Percentiles rank a stretch among this genome's conserved stretches.
phyloP scores from a whole-genome alignment of 2,797 vertebrate genomes.

The Xenopus petersii region DNA sequence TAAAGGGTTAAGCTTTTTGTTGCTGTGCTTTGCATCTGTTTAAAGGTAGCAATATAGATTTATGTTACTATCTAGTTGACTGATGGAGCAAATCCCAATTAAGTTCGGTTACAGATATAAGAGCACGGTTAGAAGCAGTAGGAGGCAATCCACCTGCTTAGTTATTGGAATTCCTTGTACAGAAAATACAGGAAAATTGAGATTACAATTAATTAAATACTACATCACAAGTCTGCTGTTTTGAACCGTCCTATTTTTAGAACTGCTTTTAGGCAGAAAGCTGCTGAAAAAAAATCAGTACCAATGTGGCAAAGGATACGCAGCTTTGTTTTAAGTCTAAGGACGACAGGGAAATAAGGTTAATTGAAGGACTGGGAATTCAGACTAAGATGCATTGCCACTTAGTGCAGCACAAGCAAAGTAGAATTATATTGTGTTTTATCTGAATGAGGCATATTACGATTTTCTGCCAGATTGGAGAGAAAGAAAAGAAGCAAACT shows the following conservation, averaged over 20 bases:
- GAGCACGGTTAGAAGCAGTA: not conserved
- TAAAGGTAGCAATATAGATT: not conserved
- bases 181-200: not conserved
- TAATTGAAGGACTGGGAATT: conserved; percentile 5
- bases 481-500: not conserved
- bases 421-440: not conserved
- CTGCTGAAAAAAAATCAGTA: not conserved
- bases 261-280: not conserved
- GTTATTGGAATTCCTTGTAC: not conserved
- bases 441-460: not conserved
- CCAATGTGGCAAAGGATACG: not conserved
- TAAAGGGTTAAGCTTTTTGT: too few relatives aligned
- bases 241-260: not conserved
- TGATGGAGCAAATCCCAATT: too few relatives aligned
- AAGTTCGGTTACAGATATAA: not conserved
- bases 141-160: not conserved
- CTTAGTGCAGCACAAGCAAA: not conserved
- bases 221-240: not conserved
- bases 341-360: conserved; percentile 1
- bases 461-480: not conserved
- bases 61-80: not conserved
- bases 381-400: conserved; percentile 6
- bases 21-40: not conserved
- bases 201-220: not conserved
- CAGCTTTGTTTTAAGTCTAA: not conserved